Percentiles rank a stretch among this genome's conserved stretches.
phyloP scores from a whole-genome alignment of 2,888 invertebrate species.

The Drosophila setosimentum region DNA sequence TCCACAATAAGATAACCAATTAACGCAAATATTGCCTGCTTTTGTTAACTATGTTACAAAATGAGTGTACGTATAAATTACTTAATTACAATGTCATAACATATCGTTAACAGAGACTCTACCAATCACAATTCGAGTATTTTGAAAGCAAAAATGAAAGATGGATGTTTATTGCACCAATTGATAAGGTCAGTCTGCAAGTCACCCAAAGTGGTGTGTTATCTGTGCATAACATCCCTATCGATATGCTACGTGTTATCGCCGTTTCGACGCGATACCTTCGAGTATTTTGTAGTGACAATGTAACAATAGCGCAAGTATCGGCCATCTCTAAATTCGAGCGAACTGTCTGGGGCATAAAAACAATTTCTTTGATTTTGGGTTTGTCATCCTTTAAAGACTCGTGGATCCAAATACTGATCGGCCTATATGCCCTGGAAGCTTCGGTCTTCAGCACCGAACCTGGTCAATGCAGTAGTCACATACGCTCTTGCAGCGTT shows the following conservation, averaged over 20 bases:
- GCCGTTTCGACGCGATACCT: too few species aligned
- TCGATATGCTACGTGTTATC: neutral
- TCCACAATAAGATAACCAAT: neutral
- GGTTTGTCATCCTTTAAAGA: slow-evolving; percentile 29
- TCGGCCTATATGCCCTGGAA: slow-evolving; percentile 35
- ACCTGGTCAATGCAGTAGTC: slow-evolving; percentile 36
- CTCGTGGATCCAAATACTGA: slow-evolving; percentile 17
- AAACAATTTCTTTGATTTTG: slow-evolving; percentile 45
- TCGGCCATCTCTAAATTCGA: slow-evolving; percentile 48
- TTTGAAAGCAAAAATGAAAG: neutral
- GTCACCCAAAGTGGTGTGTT: neutral
- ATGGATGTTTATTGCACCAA: neutral
- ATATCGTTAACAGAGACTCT: neutral
- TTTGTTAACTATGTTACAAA: neutral
- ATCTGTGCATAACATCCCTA: neutral
- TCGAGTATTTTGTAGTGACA: slow-evolving; percentile 39
- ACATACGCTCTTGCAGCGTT: slow-evolving; percentile 27
- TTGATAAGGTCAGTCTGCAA: neutral
- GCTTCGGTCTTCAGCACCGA: slow-evolving; percentile 41
- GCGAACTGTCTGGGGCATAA: slow-evolving; percentile 44
- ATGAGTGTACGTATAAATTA: neutral
- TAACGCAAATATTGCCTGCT: neutral
- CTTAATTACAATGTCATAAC: neutral
- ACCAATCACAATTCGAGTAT: neutral
- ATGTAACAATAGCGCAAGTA: slow-evolving; percentile 21